Conservation (phyloP, 2,113 vertebrate genomes). For the Kryptolebias marmoratus region DNA sequence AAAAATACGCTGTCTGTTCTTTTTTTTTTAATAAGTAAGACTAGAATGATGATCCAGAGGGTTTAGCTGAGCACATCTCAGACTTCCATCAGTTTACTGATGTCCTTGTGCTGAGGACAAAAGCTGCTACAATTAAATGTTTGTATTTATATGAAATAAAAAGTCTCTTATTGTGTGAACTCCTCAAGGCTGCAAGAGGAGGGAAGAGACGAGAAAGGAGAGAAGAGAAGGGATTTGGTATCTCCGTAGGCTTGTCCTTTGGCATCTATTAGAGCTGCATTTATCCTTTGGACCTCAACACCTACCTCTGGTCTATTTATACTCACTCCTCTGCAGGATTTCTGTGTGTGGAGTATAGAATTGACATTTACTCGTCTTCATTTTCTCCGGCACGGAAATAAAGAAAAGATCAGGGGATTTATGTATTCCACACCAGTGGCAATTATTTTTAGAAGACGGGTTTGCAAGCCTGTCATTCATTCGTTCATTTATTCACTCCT, state of each 20-base stretch:
- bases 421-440: slow-evolving; percentile 22
- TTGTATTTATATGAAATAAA: slow-evolving; percentile 30
- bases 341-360: slow-evolving; percentile 21
- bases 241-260: slow-evolving; percentile 60
- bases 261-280: slow-evolving; percentile 66
- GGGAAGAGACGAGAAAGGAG: slow-evolving; percentile 17
- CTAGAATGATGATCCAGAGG: slow-evolving; percentile 46
- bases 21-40: slow-evolving; percentile 22
- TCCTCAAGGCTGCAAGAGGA: background rate
- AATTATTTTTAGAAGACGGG: no score
- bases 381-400: slow-evolving; percentile 24
- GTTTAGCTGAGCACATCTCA: slow-evolving; percentile 57
- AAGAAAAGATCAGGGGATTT: slow-evolving; percentile 19
- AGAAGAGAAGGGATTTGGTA: slow-evolving; percentile 5
- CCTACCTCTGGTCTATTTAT: slow-evolving; percentile 60
- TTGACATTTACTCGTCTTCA: slow-evolving; percentile 43
- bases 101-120: slow-evolving; percentile 51
- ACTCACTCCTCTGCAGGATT: slow-evolving; percentile 32
- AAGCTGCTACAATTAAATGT: slow-evolving; percentile 21
- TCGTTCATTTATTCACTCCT: no score
- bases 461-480: slow-evolving; percentile 2
- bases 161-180: background rate
- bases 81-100: slow-evolving; percentile 53
- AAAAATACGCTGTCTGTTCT: background rate
- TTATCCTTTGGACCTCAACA: slow-evolving; percentile 59